Percentiles rank a stretch among this genome's conserved stretches.
Evolutionary conservation across 2,888 invertebrate genomes (phyloP).

Genomic region (Drepanosiphum platanoidis): DNA sequence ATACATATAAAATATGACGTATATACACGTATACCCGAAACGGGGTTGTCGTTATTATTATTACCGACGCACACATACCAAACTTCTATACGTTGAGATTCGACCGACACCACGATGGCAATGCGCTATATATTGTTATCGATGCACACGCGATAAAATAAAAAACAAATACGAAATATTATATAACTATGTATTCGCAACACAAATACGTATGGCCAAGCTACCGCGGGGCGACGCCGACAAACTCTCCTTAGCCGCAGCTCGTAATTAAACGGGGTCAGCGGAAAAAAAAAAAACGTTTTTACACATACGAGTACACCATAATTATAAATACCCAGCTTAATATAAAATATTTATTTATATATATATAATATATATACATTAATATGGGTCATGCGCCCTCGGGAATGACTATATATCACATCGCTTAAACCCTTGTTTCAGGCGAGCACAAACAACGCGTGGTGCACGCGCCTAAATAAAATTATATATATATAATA

Average conservation of each 20-base stretch:
- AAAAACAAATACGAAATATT: not conserved
- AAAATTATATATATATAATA: not conserved
- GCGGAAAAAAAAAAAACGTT: not conserved
- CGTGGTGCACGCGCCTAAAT: not conserved
- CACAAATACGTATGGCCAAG: not conserved
- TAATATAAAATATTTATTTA: too few species aligned
- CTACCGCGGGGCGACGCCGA: too few species aligned
- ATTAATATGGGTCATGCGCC: not conserved
- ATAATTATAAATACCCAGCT: not conserved
- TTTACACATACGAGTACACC: not conserved
- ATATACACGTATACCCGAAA: not conserved
- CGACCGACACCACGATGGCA: not conserved
- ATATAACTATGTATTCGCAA: not conserved
- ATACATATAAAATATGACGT: not conserved
- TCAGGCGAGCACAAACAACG: not conserved
- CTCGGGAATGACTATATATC: not conserved
- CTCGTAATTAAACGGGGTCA: not conserved
- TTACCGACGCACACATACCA: not conserved
- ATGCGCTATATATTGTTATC: too few species aligned
- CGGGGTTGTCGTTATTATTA: not conserved
- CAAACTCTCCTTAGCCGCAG: not conserved
- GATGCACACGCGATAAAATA: not conserved
- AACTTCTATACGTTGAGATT: not conserved
- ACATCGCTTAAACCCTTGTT: constrained; percentile 22
- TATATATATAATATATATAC: not conserved